Conservation (phyloP, 1,140 invertebrate genomes). For the Drosophila setifemur region DNA sequence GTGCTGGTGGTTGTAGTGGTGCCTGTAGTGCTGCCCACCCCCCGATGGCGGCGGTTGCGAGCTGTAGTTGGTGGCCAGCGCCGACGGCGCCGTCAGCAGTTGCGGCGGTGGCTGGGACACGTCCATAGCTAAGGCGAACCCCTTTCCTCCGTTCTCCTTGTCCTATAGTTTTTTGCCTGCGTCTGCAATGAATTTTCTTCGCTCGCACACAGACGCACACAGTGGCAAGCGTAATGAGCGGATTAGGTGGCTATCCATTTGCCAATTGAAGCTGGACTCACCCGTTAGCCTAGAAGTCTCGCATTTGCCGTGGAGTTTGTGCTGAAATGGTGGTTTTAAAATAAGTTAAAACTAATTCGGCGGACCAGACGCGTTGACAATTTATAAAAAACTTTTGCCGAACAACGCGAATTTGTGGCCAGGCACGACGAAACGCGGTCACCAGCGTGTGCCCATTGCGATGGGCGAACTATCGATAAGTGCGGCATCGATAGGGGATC, state of each 20-base stretch:
- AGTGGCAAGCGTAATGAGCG: background rate
- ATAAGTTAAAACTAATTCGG: background rate
- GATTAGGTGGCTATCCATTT: background rate
- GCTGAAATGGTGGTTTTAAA: background rate
- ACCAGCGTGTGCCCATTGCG: background rate
- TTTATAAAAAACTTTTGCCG: constrained; percentile 4
- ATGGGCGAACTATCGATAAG: constrained; percentile 6
- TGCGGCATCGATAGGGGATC: background rate
- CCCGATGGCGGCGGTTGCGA: constrained; percentile 67
- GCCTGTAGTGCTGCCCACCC: constrained; percentile 68
- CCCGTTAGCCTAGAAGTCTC: background rate
- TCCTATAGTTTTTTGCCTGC: constrained; percentile 18
- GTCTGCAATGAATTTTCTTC: constrained; percentile 36
- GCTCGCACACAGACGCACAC: constrained; percentile 29
- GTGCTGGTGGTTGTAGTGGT: constrained; percentile 60
- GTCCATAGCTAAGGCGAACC: constrained; percentile 48
- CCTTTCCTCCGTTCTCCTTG: background rate
- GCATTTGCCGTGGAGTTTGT: background rate
- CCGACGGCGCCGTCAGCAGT: constrained; percentile 69
- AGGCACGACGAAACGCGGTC: constrained; percentile 11
- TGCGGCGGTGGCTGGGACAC: constrained; percentile 76
- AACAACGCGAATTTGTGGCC: constrained; percentile 13
- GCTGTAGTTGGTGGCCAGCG: constrained; percentile 72
- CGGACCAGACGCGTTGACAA: background rate
- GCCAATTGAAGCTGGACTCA: background rate